These are phyloP conservation scores for Odocoileus virginianus DNA, from an alignment of 2,113 vertebrate species.

Conservation along the genomic window DNA sequence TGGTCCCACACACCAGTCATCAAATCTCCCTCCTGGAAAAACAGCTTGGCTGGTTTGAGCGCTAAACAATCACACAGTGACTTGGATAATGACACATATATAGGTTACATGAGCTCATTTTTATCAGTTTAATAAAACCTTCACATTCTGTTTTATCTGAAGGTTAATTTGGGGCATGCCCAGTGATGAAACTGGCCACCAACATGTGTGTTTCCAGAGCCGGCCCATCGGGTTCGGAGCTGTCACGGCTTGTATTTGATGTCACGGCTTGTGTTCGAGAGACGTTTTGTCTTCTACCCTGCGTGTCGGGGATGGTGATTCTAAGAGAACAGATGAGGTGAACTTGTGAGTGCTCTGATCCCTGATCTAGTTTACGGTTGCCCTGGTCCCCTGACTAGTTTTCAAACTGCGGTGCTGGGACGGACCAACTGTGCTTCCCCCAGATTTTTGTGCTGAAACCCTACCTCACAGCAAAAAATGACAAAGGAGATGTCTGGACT, in stretches of 20 bases:
- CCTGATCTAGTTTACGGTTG: too few relatives aligned
- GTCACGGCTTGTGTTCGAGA: background rate
- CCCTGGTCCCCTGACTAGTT: background rate
- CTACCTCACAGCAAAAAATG: too few relatives aligned
- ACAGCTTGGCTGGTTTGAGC: background rate
- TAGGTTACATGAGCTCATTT: background rate
- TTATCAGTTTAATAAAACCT: too few relatives aligned
- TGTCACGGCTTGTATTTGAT: accelerated
- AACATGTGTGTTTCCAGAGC: background rate
- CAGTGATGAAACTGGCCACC: background rate
- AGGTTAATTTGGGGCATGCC: background rate
- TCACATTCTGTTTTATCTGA: background rate
- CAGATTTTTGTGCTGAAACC: background rate
- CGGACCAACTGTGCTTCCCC: too few relatives aligned
- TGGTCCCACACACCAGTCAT: accelerated
- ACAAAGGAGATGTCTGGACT: too few relatives aligned
- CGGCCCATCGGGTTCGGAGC: too few relatives aligned
- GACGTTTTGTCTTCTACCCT: too few relatives aligned
- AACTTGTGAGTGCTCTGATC: too few relatives aligned
- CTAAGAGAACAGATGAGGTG: background rate
- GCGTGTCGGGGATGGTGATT: accelerated
- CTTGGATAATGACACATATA: accelerated
- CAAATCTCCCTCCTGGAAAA: background rate
- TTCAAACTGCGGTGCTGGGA: background rate
- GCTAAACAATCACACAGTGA: accelerated